A percentile compares a stretch with the other conserved stretches of the same genome.
phyloP scores from a whole-genome alignment of 2,113 vertebrate genomes.

The Tinamus guttatus region DNA sequence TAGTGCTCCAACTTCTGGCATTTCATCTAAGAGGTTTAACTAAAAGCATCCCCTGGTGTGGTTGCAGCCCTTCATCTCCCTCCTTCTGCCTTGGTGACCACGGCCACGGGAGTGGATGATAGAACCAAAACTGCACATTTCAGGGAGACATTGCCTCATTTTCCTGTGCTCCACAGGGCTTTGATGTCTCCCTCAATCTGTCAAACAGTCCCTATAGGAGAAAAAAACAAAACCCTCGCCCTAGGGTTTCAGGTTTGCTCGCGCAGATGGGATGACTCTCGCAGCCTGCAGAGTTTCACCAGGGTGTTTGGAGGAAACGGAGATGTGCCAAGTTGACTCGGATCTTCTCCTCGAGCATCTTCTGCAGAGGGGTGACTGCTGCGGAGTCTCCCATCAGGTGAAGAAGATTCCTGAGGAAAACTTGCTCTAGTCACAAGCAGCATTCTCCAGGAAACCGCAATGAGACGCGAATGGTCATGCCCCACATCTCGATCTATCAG shows the following conservation, averaged over 20 bases:
- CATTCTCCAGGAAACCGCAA: not conserved
- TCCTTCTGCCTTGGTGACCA: not conserved
- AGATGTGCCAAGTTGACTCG: not conserved
- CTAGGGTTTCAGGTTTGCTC: not conserved
- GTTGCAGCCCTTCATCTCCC: not conserved
- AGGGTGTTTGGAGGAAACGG: not conserved
- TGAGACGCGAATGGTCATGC: no score
- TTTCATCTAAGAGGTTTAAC: constrained; percentile 31
- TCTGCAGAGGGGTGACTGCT: not conserved
- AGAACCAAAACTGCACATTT: not conserved
- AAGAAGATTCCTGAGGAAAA: no score
- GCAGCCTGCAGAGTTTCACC: not conserved
- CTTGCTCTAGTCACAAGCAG: no score
- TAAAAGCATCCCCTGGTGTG: constrained; percentile 8
- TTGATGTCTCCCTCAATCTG: not conserved
- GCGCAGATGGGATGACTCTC: not conserved
- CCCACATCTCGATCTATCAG: no score
- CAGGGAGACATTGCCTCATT: not conserved
- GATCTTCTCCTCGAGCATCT: no score
- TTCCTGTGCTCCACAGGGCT: not conserved
- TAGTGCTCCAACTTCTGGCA: not conserved
- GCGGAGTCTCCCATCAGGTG: not conserved
- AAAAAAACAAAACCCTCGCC: not conserved
- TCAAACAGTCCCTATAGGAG: not conserved
- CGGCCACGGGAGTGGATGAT: not conserved